Evolutionary conservation across 2,797 vertebrate genomes (phyloP).

Genomic region (Limosa lapponica): DNA sequence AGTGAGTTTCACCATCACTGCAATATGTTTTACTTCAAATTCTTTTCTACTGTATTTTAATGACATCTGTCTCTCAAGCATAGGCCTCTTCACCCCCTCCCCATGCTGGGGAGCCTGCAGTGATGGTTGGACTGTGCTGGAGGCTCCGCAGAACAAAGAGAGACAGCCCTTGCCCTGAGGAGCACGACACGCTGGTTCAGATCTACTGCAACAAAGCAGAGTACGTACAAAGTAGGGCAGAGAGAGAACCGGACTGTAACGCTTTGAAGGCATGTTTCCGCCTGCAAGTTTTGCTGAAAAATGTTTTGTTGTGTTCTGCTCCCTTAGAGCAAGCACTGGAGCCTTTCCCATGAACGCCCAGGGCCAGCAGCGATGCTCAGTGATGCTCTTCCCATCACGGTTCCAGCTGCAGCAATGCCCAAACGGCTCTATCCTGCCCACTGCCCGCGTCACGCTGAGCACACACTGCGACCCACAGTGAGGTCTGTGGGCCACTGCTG

Average conservation of each 20-base stretch:
- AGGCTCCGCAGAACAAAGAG: neutral
- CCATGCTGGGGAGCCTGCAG: neutral
- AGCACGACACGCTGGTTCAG: rapidly evolving
- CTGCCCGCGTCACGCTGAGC: neutral
- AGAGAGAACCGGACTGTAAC: neutral
- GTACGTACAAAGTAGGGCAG: neutral
- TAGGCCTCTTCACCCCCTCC: neutral
- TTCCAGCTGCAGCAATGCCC: neutral
- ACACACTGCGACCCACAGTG: rapidly evolving
- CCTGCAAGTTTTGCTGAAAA: neutral
- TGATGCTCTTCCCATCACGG: rapidly evolving
- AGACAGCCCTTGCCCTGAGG: neutral
- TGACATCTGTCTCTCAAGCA: neutral
- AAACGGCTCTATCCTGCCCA: rapidly evolving
- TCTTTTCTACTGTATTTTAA: neutral
- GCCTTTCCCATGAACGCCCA: rapidly evolving
- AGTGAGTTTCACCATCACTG: neutral
- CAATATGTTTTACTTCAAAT: neutral
- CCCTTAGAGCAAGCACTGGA: neutral
- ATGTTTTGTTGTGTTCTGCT: neutral
- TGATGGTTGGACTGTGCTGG: neutral
- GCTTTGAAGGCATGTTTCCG: neutral
- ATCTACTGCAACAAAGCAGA: neutral
- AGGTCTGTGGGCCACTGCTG: neutral
- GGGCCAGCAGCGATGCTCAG: neutral